Base-by-base conservation (phyloP, 2,888 invertebrate species). In the Xestia rhomboidea region DNA sequence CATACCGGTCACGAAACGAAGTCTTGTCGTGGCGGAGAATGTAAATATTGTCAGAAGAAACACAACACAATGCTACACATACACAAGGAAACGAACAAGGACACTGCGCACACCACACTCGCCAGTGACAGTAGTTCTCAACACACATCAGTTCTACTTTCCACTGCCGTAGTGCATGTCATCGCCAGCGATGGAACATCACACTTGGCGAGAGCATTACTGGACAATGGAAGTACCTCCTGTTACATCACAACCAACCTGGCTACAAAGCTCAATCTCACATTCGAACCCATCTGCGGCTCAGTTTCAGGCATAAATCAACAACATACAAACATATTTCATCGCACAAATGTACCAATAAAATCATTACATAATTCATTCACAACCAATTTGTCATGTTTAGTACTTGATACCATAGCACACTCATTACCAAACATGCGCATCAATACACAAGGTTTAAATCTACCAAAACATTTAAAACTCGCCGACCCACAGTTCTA, bases 91-190 rank as follows among this genome's bases (percentile, higher is more conserved):
- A 1, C 54, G 54, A 54, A 21, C 54, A 54, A 54, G 24, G 51
- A 51, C 51, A 51, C 51, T 51, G 51, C 51, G n/a, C n/a, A 54
- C 54, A 54, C 54, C 24, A 54, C 54, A 10, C 54, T 54, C 54
- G 54, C 54, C 21, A 54, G 54, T 54, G n/a, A 54, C 54, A 54
- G 54, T n/a, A 54, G 54, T 21, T 54, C n/a, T 10, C 54, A 54
- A 54, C 54, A 54, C n/a, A 54, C 54, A 54, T n/a, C 54, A 54
- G 54, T 54, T n/a, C 54, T 54, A n/a, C 54, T 54, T 54, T 54
- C 54, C 54, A 54, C 54, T 54, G 54, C 54, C 54, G 7, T 54
- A 54, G n/a, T 54, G n/a, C 54, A 54, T n/a, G 54, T 54, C 54
- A 54, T n/a, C 54, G 54, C 54, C 54, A 24, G 54, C n/a, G 54